Evolutionary conservation across 2,888 invertebrate genomes (phyloP).

Genomic region (Tanytarsus gracilentus): DNA sequence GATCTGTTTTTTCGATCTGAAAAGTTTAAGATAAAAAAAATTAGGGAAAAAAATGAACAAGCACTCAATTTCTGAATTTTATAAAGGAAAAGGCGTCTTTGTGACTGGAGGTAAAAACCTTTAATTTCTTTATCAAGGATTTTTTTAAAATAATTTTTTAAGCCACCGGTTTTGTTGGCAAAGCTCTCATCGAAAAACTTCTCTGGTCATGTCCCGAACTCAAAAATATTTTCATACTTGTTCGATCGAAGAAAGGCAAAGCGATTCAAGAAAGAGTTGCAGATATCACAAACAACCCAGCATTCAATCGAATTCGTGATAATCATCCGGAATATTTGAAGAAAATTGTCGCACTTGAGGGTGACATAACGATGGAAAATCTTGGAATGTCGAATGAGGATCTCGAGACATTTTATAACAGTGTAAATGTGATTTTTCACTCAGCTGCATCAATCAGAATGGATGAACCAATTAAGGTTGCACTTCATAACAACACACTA

Average conservation of each 20-base stretch:
- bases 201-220: background rate
- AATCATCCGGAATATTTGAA: background rate
- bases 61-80: too few relatives aligned
- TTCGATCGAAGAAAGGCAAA: background rate
- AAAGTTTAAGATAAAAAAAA: too few relatives aligned
- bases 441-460: background rate
- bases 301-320: background rate
- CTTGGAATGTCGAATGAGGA: background rate
- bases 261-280: background rate
- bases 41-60: too few relatives aligned
- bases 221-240: background rate
- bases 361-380: background rate
- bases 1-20: too few relatives aligned
- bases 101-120: too few relatives aligned
- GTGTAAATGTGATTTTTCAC: background rate
- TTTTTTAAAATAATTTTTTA: too few relatives aligned
- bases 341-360: background rate
- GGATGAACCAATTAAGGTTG: too few relatives aligned
- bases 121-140: too few relatives aligned
- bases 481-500: too few relatives aligned
- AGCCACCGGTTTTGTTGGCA: too few relatives aligned
- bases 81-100: too few relatives aligned
- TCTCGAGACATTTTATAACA: background rate
- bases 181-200: too few relatives aligned
- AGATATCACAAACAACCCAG: background rate